These are phyloP conservation scores for Morpho deidamia DNA, from an alignment of 2,888 invertebrate species.

Conservation along the genomic window DNA sequence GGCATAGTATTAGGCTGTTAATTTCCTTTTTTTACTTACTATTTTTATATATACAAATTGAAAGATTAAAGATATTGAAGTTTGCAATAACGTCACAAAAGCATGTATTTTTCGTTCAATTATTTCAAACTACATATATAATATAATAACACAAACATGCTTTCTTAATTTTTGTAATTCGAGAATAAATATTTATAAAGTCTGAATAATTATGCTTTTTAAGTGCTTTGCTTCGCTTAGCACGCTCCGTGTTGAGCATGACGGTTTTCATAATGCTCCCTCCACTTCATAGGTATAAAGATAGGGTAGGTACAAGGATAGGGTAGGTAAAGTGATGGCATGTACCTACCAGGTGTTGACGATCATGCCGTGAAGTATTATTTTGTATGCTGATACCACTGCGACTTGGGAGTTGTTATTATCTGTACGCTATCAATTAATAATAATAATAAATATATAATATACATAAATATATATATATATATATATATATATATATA, in stretches of 20 bases:
- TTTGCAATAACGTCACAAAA: too few relatives aligned
- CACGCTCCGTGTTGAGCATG: conserved; percentile 32
- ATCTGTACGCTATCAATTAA: too few relatives aligned
- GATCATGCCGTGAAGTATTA: conserved; percentile 45
- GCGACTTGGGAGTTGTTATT: conserved; percentile 29
- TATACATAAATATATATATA: too few relatives aligned
- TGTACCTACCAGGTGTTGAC: conserved; percentile 41
- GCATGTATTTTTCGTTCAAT: too few relatives aligned
- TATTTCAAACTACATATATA: too few relatives aligned
- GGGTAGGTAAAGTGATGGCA: conserved; percentile 18
- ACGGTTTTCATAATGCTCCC: conserved; percentile 48
- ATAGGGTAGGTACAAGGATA: conserved; percentile 24
- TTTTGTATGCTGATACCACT: conserved; percentile 38
- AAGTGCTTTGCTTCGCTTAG: conserved; percentile 5
- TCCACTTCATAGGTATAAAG: conserved; percentile 37
- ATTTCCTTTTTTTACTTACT: too few relatives aligned
- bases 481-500: too few relatives aligned
- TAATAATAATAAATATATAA: too few relatives aligned
- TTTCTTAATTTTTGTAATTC: too few relatives aligned
- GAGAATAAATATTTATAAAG: conserved; percentile 6
- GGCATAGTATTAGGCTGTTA: too few relatives aligned
- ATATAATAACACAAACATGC: neutral
- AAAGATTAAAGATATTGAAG: too few relatives aligned
- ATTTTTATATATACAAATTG: too few relatives aligned
- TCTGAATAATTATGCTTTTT: conserved; percentile 11